These are phyloP conservation scores for fruit fly (Drosophila melanogaster) DNA, from an alignment of 1,140 invertebrate genomes.

Conservation along the genomic window DNA sequence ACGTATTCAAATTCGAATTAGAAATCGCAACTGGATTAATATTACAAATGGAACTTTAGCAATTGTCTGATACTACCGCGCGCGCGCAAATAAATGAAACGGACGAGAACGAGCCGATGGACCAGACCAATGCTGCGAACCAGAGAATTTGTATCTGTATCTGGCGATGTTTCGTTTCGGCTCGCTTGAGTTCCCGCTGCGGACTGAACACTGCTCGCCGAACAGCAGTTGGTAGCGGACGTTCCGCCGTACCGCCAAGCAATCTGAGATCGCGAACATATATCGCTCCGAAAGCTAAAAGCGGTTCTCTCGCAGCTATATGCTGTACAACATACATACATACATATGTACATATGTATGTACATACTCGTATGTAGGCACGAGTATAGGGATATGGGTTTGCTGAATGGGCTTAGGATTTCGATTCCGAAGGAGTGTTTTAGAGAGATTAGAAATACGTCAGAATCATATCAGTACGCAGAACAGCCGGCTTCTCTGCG, in stretches of 20 bases:
- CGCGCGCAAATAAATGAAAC: constrained; percentile 22
- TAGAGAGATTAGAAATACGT: not conserved
- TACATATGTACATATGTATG: not conserved
- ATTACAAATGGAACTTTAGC: constrained; percentile 5
- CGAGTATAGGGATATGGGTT: not conserved
- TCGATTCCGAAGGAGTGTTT: not conserved
- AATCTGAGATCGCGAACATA: not conserved
- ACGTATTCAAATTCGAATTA: not conserved
- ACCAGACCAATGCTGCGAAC: constrained; percentile 23
- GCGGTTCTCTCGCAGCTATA: not conserved
- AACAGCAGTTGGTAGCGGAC: constrained; percentile 16
- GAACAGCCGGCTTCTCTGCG: not conserved
- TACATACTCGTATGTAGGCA: no score
- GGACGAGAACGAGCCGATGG: constrained; percentile 28
- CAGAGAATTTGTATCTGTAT: constrained; percentile 26
- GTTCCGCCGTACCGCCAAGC: not conserved
- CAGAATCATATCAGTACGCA: not conserved
- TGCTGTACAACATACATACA: not conserved
- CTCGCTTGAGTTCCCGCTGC: constrained; percentile 56
- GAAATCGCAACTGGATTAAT: not conserved
- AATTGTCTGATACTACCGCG: constrained; percentile 23
- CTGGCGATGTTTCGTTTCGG: constrained; percentile 39
- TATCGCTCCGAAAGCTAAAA: not conserved
- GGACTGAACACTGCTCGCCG: constrained; percentile 26
- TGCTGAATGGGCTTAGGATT: not conserved